Percentiles rank a stretch among this genome's conserved stretches.
These are phyloP conservation scores for Oppia nitens DNA, from an alignment of 1,140 invertebrate species.

Conservation along the genomic window DNA sequence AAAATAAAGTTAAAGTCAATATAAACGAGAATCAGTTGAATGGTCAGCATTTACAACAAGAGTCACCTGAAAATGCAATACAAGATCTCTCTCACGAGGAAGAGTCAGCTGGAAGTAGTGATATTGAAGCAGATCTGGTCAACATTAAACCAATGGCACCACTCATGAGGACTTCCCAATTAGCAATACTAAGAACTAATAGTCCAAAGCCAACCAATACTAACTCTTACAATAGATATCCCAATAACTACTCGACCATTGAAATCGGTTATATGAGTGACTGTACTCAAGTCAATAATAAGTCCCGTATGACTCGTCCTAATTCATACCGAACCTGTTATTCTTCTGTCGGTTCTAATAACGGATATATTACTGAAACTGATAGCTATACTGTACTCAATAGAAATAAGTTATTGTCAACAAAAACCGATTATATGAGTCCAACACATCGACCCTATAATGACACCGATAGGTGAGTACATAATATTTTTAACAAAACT, in stretches of 20 bases:
- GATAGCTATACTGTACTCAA: neutral
- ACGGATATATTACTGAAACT: neutral
- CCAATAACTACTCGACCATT: neutral
- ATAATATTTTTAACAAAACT: too few species aligned
- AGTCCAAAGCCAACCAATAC: neutral
- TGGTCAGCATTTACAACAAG: neutral
- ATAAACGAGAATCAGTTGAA: neutral
- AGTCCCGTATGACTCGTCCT: neutral
- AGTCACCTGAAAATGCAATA: neutral
- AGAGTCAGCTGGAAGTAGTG: neutral
- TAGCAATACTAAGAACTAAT: neutral
- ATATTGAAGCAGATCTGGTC: slow-evolving; percentile 4
- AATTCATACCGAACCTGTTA: neutral
- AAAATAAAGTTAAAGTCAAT: neutral
- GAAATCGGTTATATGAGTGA: neutral
- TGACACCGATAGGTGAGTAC: neutral
- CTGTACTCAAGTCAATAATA: neutral
- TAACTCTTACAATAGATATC: neutral
- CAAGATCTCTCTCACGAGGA: neutral
- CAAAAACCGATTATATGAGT: neutral
- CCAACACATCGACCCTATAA: neutral
- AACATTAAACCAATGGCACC: slow-evolving; percentile 9
- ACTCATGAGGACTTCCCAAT: neutral
- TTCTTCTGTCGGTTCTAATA: neutral
- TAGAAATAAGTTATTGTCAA: neutral